phyloP scores from a whole-genome alignment of 1,140 invertebrate genomes.

The Pectinophora gossypiella region DNA sequence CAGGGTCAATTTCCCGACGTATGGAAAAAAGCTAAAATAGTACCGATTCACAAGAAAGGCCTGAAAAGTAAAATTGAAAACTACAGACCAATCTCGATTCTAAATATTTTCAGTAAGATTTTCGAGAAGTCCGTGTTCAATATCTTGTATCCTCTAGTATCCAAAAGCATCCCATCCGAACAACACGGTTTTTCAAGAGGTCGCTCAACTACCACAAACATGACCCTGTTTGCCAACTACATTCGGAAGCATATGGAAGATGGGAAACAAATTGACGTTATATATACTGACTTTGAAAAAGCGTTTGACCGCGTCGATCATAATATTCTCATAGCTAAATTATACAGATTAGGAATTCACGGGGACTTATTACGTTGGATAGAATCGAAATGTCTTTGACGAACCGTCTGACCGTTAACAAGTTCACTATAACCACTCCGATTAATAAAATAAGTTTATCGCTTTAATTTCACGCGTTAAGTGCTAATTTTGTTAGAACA shows the following conservation, averaged over 20 bases:
- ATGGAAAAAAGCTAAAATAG: slow-evolving; percentile 5
- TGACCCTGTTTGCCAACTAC: background rate
- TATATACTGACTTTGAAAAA: too few species aligned
- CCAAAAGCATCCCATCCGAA: background rate
- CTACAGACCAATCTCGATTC: too few species aligned
- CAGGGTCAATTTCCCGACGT: slow-evolving; percentile 2
- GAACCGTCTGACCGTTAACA: too few species aligned
- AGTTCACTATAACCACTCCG: too few species aligned
- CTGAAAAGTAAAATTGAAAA: background rate
- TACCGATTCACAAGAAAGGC: slow-evolving; percentile 7
- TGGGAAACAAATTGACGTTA: background rate
- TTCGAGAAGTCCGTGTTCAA: slow-evolving; percentile 2
- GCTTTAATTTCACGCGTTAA: too few species aligned
- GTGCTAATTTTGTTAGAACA: too few species aligned
- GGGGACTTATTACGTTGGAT: too few species aligned
- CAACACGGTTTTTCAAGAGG: slow-evolving; percentile 4
- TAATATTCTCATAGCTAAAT: background rate
- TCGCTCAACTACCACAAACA: background rate
- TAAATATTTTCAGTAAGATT: slow-evolving; percentile 4
- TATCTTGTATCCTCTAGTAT: background rate
- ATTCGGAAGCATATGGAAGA: background rate
- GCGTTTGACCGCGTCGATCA: too few species aligned
- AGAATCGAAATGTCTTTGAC: too few species aligned
- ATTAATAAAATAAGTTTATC: too few species aligned
- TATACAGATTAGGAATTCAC: background rate